Evolutionary conservation across 2,888 invertebrate genomes (phyloP).

Genomic region (Pherbina coryleti): DNA sequence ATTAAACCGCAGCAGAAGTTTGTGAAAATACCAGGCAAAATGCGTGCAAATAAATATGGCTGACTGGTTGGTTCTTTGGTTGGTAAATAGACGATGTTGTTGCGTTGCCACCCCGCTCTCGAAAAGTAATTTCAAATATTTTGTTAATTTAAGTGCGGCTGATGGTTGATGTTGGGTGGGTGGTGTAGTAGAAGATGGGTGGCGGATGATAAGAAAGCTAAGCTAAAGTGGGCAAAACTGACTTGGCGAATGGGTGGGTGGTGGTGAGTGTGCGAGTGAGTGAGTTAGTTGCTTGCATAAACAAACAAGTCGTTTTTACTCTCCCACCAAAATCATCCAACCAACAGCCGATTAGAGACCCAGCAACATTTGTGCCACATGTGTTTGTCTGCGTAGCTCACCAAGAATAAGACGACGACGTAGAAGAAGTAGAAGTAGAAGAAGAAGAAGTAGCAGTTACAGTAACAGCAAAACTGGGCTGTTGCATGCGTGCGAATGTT

Average conservation of each 20-base stretch:
- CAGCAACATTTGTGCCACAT: slow-evolving; percentile 16
- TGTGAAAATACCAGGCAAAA: not conserved
- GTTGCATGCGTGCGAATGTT: not conserved
- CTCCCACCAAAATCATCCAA: not conserved
- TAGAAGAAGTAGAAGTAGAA: too few relatives aligned
- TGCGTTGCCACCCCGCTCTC: too few relatives aligned
- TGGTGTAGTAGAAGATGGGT: too few relatives aligned
- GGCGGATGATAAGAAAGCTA: too few relatives aligned
- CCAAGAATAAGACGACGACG: not conserved
- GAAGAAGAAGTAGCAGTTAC: not conserved
- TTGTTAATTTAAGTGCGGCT: not conserved
- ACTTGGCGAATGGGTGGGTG: too few relatives aligned
- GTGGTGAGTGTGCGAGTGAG: too few relatives aligned
- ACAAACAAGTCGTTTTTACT: not conserved
- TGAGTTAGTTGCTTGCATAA: not conserved
- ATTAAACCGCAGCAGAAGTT: slow-evolving; percentile 2
- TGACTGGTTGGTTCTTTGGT: not conserved
- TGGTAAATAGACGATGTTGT: not conserved
- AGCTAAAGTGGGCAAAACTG: too few relatives aligned
- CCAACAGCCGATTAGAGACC: not conserved
- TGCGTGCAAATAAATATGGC: slow-evolving; percentile 1
- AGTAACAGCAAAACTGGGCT: not conserved
- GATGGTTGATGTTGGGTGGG: too few relatives aligned
- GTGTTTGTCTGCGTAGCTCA: not conserved
- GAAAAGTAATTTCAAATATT: not conserved